A percentile compares a stretch with the other conserved stretches of the same genome.
Evolutionary conservation across 2,113 vertebrate genomes (phyloP).

Genomic region (Pycnonotus jocosus): DNA sequence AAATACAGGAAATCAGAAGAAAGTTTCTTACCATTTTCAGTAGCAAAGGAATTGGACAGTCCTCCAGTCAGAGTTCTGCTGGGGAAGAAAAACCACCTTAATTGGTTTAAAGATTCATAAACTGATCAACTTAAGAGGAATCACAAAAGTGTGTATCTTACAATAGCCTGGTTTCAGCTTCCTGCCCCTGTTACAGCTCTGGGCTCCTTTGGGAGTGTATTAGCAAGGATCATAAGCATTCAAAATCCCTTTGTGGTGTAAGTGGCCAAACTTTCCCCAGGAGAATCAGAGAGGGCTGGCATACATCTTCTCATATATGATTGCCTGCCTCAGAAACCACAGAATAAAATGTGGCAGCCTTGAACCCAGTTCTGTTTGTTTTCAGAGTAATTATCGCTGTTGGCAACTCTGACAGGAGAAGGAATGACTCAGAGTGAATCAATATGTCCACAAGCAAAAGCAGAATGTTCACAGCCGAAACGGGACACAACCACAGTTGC

Average conservation of each 20-base stretch:
- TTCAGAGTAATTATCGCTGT: not conserved
- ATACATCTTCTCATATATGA: not conserved
- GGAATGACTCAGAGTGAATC: slow-evolving; percentile 41
- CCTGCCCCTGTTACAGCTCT: not conserved
- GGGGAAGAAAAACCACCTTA: not conserved
- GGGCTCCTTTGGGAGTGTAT: not conserved
- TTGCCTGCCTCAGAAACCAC: not conserved
- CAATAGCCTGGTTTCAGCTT: not conserved
- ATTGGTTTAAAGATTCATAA: not conserved
- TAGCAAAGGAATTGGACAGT: not conserved
- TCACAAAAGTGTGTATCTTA: not conserved
- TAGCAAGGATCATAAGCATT: not conserved
- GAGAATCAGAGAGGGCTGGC: not conserved
- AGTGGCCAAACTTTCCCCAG: not conserved
- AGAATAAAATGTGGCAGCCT: not conserved
- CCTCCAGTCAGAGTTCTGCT: not conserved
- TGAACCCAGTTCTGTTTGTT: slow-evolving; percentile 14
- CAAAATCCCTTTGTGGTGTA: not conserved
- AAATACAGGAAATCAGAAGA: not conserved
- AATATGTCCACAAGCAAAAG: slow-evolving; percentile 26
- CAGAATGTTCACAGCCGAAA: slow-evolving; percentile 17
- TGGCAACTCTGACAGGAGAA: slow-evolving; percentile 30
- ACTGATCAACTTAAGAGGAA: not conserved
- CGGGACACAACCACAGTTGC: not conserved
- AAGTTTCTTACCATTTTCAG: not conserved